Base-by-base conservation (phyloP, 2,888 invertebrate genomes). In the Nemoura dubitans region DNA sequence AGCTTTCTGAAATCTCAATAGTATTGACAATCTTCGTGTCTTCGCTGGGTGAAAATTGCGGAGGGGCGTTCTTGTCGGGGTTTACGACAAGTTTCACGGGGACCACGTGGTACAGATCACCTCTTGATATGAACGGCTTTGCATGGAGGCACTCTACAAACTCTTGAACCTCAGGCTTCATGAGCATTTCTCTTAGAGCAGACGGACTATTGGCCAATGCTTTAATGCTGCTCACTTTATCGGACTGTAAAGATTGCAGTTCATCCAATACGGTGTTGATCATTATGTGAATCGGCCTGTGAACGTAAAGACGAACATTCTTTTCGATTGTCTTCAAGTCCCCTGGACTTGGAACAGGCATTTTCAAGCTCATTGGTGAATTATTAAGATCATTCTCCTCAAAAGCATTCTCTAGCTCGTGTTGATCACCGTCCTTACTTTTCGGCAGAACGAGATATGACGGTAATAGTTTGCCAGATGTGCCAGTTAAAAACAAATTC, bases 121-220 rank as follows among this genome's bases (percentile, higher is more conserved):
- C 29, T 26, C 42, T 6, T 7, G 83, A 83, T 21, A 83, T 43
- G 36, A 83, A 42, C 1, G 42, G n/a, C 25, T 83, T 36, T 36
- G 30, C 42, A 42, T 26, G 42, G 25, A 83, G 83, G 6, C 1
- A 42, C 3, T 83, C 43, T 25, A 83, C 36, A 26, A 83, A 83
- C 3, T 42, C 21, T 21, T 83, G 83, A n/a, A 83, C 36, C 83
- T 83, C 83, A n/a, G 83, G 83, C 36, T 43, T 83, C 21, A 42
- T 42, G 7, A 83, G 21, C 16, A 83, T 26, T 43, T 83, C 36
- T 42, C 42, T 42, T 6, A 83, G 1, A 5, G 43, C 36, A 21
- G n/a, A n/a, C 7, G 83, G 83, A 16, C 36, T 30, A 25, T 42
- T 30, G 30, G 43, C 83, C 26, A 83, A 26, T n/a, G 29, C 42